Conservation (phyloP, 2,113 vertebrate genomes). For the Ammodramus savannarum region DNA sequence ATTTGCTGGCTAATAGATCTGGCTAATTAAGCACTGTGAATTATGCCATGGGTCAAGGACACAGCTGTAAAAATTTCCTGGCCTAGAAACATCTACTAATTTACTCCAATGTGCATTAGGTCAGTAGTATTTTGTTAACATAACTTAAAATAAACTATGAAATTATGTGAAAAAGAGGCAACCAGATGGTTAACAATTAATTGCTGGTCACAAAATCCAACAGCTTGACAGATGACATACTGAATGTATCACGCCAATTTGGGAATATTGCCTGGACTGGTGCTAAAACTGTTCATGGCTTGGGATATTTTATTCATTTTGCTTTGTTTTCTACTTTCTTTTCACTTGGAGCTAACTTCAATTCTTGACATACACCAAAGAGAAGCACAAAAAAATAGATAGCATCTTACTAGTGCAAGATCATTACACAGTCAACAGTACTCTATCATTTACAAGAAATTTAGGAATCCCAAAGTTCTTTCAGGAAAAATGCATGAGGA, state of each 20-base stretch:
- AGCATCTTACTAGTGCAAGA: not conserved
- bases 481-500: not conserved
- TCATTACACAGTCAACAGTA: not conserved
- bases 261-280: not conserved
- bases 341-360: slow-evolving; percentile 12
- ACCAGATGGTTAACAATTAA: slow-evolving; percentile 14
- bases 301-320: not conserved
- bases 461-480: not conserved
- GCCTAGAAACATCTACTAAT: not conserved
- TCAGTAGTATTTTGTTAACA: not conserved
- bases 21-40: not conserved
- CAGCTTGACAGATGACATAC: slow-evolving; percentile 7
- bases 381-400: not conserved
- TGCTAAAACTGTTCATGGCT: slow-evolving; percentile 6
- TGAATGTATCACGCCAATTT: not conserved
- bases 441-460: not conserved
- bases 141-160: not conserved
- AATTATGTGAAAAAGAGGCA: not conserved
- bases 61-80: not conserved
- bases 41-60: not conserved
- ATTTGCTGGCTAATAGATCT: not conserved
- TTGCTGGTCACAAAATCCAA: not conserved
- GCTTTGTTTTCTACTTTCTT: not conserved
- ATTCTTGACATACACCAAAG: slow-evolving; percentile 29
- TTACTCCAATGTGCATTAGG: not conserved